Percentiles rank a stretch among this genome's conserved stretches.
Evolutionary conservation across 2,113 vertebrate species (phyloP).

Genomic region (Sinocyclocheilus maitianheensis): DNA sequence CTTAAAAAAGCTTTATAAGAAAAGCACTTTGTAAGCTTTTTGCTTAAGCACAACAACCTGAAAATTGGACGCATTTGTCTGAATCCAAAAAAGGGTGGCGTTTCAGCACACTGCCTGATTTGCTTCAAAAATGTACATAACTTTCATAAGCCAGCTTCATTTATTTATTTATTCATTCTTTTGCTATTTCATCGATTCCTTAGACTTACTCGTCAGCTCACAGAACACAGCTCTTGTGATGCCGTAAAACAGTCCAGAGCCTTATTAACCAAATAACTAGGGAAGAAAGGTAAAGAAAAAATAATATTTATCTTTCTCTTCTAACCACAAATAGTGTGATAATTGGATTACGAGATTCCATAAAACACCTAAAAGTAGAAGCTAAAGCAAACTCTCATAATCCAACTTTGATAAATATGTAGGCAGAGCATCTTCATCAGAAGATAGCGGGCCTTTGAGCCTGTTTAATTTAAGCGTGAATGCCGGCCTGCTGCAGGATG

Average conservation of each 20-base stretch:
- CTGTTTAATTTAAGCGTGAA: conserved; percentile 10
- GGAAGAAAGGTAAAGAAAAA: not conserved
- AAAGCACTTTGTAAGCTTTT: conserved; percentile 37
- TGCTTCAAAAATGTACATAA: conserved; percentile 18
- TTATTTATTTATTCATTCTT: not conserved
- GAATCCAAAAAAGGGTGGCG: conserved; percentile 1
- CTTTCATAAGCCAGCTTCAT: conserved; percentile 25
- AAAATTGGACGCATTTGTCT: conserved; percentile 38
- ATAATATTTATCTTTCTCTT: not conserved
- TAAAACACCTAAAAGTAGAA: not conserved
- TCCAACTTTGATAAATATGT: conserved; percentile 9
- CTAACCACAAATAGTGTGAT: conserved; percentile 18
- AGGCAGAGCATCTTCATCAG: conserved; percentile 9
- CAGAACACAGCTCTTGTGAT: not conserved
- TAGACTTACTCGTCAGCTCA: not conserved
- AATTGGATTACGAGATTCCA: conserved; percentile 23
- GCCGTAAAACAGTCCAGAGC: not conserved
- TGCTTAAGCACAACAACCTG: conserved; percentile 19
- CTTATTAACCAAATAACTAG: not conserved
- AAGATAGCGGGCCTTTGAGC: not conserved
- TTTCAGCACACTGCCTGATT: conserved; percentile 17
- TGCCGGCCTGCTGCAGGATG: not conserved
- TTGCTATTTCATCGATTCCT: conserved; percentile 21
- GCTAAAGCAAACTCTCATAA: not conserved
- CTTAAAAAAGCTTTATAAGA: not conserved